These are phyloP conservation scores for Entelurus aequoreus DNA, from an alignment of 2,113 vertebrate genomes.

Conservation along the genomic window DNA sequence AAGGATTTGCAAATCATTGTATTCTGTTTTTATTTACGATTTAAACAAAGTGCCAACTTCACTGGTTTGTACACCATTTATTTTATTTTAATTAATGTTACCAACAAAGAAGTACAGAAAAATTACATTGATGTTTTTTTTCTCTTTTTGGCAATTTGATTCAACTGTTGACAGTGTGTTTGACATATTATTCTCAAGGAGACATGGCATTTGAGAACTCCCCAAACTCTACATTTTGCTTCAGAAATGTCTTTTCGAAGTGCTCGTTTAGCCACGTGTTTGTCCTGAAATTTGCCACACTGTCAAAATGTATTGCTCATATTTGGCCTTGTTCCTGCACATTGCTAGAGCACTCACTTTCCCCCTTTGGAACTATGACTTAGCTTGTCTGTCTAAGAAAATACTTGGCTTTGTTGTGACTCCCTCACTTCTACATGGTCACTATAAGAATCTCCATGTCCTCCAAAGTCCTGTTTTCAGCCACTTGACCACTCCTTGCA, in stretches of 20 bases:
- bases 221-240: not conserved
- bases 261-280: not conserved
- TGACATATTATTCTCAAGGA: no score
- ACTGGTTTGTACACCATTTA: no score
- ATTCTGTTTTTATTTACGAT: no score
- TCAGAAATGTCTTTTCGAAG: not conserved
- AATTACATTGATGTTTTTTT: no score
- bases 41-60: no score
- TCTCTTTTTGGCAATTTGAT: no score
- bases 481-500: constrained; percentile 32
- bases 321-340: not conserved
- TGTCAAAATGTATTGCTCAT: constrained; percentile 1
- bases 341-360: not conserved
- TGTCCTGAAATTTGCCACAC: not conserved
- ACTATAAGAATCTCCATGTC: constrained; percentile 23
- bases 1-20: no score
- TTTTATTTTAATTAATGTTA: no score
- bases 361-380: constrained; percentile 2
- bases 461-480: constrained; percentile 29
- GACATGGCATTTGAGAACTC: not conserved
- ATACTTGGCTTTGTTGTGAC: not conserved
- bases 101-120: no score
- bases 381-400: constrained; percentile 17
- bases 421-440: constrained; percentile 1
- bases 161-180: no score